Conservation (phyloP, 2,888 invertebrate species). For the Acronicta alni region DNA sequence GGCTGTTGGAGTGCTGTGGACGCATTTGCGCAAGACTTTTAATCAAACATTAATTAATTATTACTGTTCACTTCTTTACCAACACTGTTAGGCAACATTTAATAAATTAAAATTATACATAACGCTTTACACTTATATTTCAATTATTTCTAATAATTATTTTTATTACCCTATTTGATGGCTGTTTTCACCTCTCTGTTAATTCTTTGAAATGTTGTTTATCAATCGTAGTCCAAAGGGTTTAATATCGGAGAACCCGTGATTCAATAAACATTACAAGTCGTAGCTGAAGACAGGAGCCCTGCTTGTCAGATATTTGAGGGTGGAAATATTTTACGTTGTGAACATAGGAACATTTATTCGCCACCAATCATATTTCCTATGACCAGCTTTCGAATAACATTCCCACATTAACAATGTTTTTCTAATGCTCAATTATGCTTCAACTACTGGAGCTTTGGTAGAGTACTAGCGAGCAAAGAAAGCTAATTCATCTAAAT, state of each 20-base stretch:
- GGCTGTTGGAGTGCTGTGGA: constrained; percentile 17
- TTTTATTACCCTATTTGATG: constrained; percentile 1
- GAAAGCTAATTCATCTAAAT: constrained; percentile 74
- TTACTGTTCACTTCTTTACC: background rate
- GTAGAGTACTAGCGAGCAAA: constrained; percentile 74
- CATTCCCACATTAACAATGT: constrained; percentile 73
- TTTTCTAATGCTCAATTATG: constrained; percentile 83
- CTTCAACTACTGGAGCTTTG: constrained; percentile 69
- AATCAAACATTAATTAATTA: background rate
- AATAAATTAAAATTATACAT: constrained; percentile 2
- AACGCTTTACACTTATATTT: constrained; percentile 13
- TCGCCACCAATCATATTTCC: constrained; percentile 41
- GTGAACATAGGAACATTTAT: constrained; percentile 66
- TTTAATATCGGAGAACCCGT: constrained; percentile 25
- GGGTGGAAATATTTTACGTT: constrained; percentile 66
- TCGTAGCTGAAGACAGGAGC: constrained; percentile 86
- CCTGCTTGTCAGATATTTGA: constrained; percentile 87
- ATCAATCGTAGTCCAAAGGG: constrained; percentile 2
- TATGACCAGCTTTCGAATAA: constrained; percentile 46
- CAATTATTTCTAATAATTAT: background rate
- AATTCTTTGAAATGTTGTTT: constrained; percentile 2
- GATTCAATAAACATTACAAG: constrained; percentile 35
- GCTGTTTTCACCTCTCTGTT: constrained; percentile 24
- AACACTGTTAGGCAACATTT: background rate
- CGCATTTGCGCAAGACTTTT: background rate